Evolutionary conservation across 2,797 vertebrate species (phyloP).

Genomic region (Natrix natrix): DNA sequence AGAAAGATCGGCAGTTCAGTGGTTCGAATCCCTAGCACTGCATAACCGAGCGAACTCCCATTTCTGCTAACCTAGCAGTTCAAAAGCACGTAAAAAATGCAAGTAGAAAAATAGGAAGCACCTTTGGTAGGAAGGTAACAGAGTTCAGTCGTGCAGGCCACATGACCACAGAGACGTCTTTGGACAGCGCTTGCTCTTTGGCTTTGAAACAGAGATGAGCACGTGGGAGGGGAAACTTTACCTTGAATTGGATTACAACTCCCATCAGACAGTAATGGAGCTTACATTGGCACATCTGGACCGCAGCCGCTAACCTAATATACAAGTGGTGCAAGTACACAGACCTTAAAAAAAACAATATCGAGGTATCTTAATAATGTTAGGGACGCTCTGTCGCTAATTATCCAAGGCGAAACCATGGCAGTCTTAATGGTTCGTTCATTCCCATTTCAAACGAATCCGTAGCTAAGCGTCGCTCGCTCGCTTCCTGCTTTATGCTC

Average conservation of each 20-base stretch:
- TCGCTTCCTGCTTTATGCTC: background rate
- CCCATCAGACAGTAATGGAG: background rate
- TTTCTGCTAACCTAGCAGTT: too few relatives aligned
- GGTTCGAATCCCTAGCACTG: too few relatives aligned
- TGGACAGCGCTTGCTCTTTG: too few relatives aligned
- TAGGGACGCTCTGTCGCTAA: background rate
- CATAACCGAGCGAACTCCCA: too few relatives aligned
- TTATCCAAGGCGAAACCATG: background rate
- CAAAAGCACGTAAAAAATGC: too few relatives aligned
- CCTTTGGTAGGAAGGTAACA: too few relatives aligned
- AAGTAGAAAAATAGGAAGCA: too few relatives aligned
- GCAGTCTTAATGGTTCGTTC: background rate
- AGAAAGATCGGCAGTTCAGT: too few relatives aligned
- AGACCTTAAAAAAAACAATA: background rate
- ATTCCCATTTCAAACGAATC: background rate
- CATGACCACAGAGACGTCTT: too few relatives aligned
- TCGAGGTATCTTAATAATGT: background rate
- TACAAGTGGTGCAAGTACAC: background rate
- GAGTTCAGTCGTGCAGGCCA: too few relatives aligned
- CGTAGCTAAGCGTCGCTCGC: background rate
- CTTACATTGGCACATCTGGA: background rate
- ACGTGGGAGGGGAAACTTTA: too few relatives aligned
- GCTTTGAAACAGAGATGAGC: too few relatives aligned
- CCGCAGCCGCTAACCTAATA: background rate
- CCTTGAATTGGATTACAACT: background rate